Conservation (phyloP, 2,888 invertebrate species). For the Amphipoea lucens region DNA sequence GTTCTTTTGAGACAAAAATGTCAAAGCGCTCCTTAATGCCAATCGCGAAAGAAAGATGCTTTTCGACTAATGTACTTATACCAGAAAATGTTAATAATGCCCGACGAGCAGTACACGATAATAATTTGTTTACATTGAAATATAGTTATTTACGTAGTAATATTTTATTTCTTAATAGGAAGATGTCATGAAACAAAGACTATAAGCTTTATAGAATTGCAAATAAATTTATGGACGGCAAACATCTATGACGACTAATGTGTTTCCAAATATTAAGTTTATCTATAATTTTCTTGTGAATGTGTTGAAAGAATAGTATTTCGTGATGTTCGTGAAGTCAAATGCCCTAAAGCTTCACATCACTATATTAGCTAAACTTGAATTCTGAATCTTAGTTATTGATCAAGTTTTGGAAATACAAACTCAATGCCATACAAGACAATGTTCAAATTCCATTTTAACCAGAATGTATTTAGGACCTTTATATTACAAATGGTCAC, state of each 20-base stretch:
- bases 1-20: slow-evolving; percentile 82
- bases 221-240: slow-evolving; percentile 89
- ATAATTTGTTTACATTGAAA: slow-evolving; percentile 39
- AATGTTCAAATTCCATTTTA: slow-evolving; percentile 3
- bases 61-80: slow-evolving; percentile 66
- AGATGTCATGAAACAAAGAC: slow-evolving; percentile 74
- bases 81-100: slow-evolving; percentile 82
- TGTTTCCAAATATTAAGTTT: slow-evolving; percentile 56
- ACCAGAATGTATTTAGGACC: background rate
- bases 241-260: slow-evolving; percentile 77
- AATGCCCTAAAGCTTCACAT: slow-evolving; percentile 15
- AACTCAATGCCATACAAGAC: background rate
- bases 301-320: slow-evolving; percentile 65
- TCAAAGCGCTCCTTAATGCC: slow-evolving; percentile 80
- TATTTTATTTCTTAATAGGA: slow-evolving; percentile 73
- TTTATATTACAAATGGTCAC: background rate
- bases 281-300: slow-evolving; percentile 57
- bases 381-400: slow-evolving; percentile 16
- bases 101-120: slow-evolving; percentile 73
- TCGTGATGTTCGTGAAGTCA: slow-evolving; percentile 31
- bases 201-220: slow-evolving; percentile 78
- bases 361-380: slow-evolving; percentile 23
- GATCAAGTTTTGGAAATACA: slow-evolving; percentile 10
- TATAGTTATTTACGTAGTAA: slow-evolving; percentile 72
- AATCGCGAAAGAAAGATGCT: slow-evolving; percentile 66